These are phyloP conservation scores for Ramphastos sulfuratus DNA, from an alignment of 2,113 vertebrate genomes.

Conservation along the genomic window DNA sequence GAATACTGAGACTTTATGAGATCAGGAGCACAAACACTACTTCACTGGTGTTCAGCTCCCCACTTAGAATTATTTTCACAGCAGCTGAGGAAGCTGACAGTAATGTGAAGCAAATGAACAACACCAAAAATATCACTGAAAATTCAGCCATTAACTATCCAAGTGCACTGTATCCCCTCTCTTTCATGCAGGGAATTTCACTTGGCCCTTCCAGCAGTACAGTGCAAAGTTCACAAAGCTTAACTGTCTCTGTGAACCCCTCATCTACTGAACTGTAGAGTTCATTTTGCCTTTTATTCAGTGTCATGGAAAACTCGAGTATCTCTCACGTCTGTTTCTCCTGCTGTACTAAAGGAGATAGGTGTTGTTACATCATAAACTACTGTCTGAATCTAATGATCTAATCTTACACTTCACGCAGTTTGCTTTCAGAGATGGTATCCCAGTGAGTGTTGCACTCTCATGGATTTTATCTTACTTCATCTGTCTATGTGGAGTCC, in stretches of 20 bases:
- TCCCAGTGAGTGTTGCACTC: neutral
- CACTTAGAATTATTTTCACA: conserved; percentile 11
- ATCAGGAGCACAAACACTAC: neutral
- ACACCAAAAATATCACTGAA: neutral
- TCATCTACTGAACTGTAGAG: rapidly evolving
- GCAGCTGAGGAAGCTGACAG: neutral
- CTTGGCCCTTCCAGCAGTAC: neutral
- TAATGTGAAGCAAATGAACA: neutral
- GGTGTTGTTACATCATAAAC: neutral
- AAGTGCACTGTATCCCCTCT: neutral
- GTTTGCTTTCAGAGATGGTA: neutral
- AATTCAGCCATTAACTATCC: neutral
- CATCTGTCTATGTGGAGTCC: neutral
- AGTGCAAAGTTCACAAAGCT: neutral
- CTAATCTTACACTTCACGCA: neutral
- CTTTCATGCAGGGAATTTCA: neutral
- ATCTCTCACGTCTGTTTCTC: neutral
- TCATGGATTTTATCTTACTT: neutral
- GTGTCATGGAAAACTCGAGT: neutral
- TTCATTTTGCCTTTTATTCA: neutral
- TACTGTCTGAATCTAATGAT: neutral
- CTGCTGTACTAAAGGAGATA: neutral
- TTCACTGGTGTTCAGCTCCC: neutral
- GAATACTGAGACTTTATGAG: neutral
- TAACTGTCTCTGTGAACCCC: neutral